phyloP scores from a whole-genome alignment of 2,797 vertebrate species.

The Characodon lateralis region DNA sequence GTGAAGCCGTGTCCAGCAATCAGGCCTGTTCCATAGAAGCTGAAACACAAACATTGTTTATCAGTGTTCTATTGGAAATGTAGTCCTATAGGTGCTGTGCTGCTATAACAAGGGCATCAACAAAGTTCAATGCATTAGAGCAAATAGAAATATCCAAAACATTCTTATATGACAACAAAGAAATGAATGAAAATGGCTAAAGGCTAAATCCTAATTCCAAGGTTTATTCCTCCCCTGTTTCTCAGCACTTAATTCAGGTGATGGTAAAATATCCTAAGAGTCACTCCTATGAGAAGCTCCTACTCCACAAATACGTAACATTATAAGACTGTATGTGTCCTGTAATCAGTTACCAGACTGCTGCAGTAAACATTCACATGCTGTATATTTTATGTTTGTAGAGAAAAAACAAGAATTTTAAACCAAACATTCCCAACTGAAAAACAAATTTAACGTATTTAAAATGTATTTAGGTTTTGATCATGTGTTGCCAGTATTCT shows the following conservation, averaged over 20 bases:
- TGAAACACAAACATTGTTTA: conserved; percentile 62
- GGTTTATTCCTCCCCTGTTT: too few relatives aligned
- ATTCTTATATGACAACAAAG: neutral
- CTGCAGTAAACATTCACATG: neutral
- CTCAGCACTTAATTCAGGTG: too few relatives aligned
- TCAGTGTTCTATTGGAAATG: conserved; percentile 12
- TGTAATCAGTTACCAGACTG: neutral
- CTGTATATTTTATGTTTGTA: neutral
- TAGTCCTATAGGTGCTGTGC: neutral
- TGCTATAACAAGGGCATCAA: neutral
- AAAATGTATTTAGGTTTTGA: too few relatives aligned
- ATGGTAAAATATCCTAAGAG: too few relatives aligned
- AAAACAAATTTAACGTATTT: too few relatives aligned
- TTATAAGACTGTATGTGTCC: neutral
- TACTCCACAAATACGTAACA: neutral
- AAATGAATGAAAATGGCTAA: neutral
- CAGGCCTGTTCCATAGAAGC: conserved; percentile 95
- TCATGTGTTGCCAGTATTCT: too few relatives aligned
- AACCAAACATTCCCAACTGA: too few relatives aligned
- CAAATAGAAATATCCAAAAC: too few relatives aligned
- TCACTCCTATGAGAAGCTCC: neutral
- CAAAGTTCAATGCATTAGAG: neutral
- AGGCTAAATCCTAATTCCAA: neutral
- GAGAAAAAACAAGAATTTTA: too few relatives aligned
- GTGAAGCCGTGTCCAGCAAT: conserved; percentile 97